Base-by-base conservation (phyloP, 2,888 invertebrate genomes). In the Anarsia innoxiella region DNA sequence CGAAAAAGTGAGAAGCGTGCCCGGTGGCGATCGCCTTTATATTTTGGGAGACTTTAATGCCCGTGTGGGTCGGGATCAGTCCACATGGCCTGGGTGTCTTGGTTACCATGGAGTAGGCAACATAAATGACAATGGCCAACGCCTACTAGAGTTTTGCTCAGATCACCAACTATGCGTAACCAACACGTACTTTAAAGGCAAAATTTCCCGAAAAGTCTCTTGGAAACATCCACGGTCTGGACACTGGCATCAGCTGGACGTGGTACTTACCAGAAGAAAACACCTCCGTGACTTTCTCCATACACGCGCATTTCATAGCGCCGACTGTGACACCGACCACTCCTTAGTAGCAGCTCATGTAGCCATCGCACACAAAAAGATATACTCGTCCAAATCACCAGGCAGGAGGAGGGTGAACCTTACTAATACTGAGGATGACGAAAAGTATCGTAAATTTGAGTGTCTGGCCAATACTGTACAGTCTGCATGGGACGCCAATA, bases 101-200 rank as follows among this genome's bases (percentile, higher is more conserved):
- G 37, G 39, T 14, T 11, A 30, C n/a, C 27, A 42, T 23, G 41
- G 41, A 8, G 15, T 37, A 5, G 37, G 40, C 8, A 39, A 37
- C 4, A 5, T 16, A 2, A 42, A 39, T 28, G 34, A 39, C 11
- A 39, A 42, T 8, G 39, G 42, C 1, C 42, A 42, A 23, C 37
- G 34, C 0, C 25, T 44, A 8, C 16, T 40, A 5, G 39, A 44
- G 13, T 23, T 42, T 15, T 42, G 40, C 15, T 27, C 42, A 15
- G 26, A 12, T 12, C 5, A 33, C 15, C 27, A 6, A 9, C 23
- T 46, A 4, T 40, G 43, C 25, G 38, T 46, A 4, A 43, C 40
- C 4, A 43, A 41, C n/a, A 43, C 41, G 8, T 46, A 42, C 12
- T 46, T 44, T 14, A 42, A 40, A 16, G 36, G 42, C 13, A 46